These are phyloP conservation scores for Malacosoma neustria DNA, from an alignment of 2,888 invertebrate species.

Conservation along the genomic window DNA sequence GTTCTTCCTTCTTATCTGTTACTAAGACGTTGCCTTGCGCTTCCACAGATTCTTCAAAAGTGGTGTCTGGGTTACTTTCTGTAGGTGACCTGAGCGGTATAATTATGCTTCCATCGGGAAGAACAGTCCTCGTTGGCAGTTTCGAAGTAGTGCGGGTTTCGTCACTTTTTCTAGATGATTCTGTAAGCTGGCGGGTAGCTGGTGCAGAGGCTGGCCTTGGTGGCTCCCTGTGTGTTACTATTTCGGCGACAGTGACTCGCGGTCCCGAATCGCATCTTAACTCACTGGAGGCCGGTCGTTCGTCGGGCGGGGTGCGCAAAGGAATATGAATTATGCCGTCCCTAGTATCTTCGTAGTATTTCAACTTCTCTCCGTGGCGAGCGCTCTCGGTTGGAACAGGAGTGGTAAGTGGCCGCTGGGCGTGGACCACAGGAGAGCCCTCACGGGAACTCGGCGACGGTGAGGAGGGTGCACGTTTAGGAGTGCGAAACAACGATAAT, in stretches of 20 bases:
- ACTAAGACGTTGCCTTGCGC: slow-evolving; percentile 2
- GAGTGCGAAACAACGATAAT: slow-evolving; percentile 79
- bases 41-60: slow-evolving; percentile 16
- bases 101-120: slow-evolving; percentile 75
- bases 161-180: slow-evolving; percentile 17
- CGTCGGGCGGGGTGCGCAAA: slow-evolving; percentile 83
- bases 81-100: slow-evolving; percentile 70
- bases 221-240: slow-evolving; percentile 17
- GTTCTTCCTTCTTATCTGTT: slow-evolving; percentile 5
- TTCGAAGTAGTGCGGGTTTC: slow-evolving; percentile 35
- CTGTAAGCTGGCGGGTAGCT: slow-evolving; percentile 24
- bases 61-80: slow-evolving; percentile 23
- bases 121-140: slow-evolving; percentile 46
- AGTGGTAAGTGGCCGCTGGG: slow-evolving; percentile 30
- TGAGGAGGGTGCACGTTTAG: slow-evolving; percentile 43
- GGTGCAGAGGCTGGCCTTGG: slow-evolving; percentile 21
- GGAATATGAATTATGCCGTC: slow-evolving; percentile 83
- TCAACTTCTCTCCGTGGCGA: slow-evolving; percentile 42
- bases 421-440: slow-evolving; percentile 39
- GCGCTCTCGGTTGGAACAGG: slow-evolving; percentile 16
- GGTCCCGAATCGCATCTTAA: slow-evolving; percentile 15
- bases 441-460: slow-evolving; percentile 50
- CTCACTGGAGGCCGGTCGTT: slow-evolving; percentile 47
- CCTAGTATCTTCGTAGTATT: slow-evolving; percentile 78
- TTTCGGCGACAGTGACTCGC: slow-evolving; percentile 8